A percentile compares a stretch with the other conserved stretches of the same genome.
Conservation (phyloP, 2,113 vertebrate genomes). For the Myiagra hebetior region DNA sequence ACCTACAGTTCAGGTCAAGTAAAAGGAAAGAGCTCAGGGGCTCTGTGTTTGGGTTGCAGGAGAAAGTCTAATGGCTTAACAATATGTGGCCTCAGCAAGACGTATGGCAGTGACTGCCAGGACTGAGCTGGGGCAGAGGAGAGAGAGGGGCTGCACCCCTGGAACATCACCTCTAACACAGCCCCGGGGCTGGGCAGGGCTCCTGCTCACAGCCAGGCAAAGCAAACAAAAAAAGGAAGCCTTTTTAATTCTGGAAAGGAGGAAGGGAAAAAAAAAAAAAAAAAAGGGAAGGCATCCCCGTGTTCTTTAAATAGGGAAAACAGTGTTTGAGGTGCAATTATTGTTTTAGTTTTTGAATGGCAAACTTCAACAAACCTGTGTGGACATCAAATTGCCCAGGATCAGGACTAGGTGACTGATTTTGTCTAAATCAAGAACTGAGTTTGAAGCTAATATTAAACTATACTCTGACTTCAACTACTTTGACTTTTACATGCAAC, state of each 20-base stretch:
- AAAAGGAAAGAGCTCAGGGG: neutral
- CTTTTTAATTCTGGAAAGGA: neutral
- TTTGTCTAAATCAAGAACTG: neutral
- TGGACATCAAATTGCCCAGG: neutral
- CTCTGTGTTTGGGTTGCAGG: neutral
- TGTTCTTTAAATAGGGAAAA: neutral
- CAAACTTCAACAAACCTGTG: neutral
- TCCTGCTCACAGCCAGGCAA: neutral
- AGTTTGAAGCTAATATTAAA: neutral
- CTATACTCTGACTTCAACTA: neutral
- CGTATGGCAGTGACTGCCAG: neutral
- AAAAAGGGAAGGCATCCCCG: neutral
- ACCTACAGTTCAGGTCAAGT: slow-evolving; percentile 53
- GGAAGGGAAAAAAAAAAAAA: neutral
- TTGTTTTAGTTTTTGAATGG: neutral
- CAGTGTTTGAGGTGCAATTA: accelerated
- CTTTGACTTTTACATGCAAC: neutral
- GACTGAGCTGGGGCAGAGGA: neutral
- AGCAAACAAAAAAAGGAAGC: neutral
- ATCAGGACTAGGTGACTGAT: no score
- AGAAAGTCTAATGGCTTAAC: slow-evolving; percentile 54
- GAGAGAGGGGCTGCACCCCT: neutral
- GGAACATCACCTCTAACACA: neutral
- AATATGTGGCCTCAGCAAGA: slow-evolving; percentile 38
- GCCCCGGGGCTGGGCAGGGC: neutral